Evolutionary conservation across 1,140 invertebrate genomes (phyloP), one percentile per base, ranked within the genome.

Genomic region (Drosophila triauraria): DNA sequence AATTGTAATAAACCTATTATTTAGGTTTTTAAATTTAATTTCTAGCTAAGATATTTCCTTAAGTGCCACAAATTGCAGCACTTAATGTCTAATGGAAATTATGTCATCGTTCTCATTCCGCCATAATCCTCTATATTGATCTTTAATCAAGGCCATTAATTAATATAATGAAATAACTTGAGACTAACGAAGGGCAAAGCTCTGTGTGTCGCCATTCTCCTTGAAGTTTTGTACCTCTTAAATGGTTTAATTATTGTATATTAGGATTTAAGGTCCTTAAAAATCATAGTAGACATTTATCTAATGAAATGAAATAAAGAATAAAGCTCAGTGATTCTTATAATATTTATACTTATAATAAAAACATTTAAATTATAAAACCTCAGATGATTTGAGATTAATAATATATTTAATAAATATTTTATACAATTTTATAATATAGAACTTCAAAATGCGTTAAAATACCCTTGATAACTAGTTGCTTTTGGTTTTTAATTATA

Each of bases 111-210:
- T 35, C 27, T n/a, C 30, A 17, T 12, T 32, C 20, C 10, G 32
- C 42, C 32, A 42, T 50, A 78, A 64, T 78, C 78, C 53, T 60
- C 30, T 56, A 57, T 69, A 79, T 82, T 69, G 80, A 79, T 83
- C 56, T 83, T 83, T 79, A 74, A 82, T 83, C 78, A 79, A 79
- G 82, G 60, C 69, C 72, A 82, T 83, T 83, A 75, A 83, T 79
- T 79, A 82, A 62, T 70, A 75, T 82, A 82, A 78, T 82, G 68
- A 78, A 70, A 78, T 69, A 67, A 83, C 74, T 78, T 58, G 68
- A 54, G 38, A 67, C 63, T 48, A 46, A 20, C 59, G 25, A 38
- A 65, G 60, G 27, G 46, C 20, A 63, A 17, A 62, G 23, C 43
- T 15, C 42, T 47, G 63, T 64, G 23, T 62, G 58, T 35, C 30